Evolutionary conservation across 2,888 invertebrate genomes (phyloP).

Genomic region (Drosophila limbata): DNA sequence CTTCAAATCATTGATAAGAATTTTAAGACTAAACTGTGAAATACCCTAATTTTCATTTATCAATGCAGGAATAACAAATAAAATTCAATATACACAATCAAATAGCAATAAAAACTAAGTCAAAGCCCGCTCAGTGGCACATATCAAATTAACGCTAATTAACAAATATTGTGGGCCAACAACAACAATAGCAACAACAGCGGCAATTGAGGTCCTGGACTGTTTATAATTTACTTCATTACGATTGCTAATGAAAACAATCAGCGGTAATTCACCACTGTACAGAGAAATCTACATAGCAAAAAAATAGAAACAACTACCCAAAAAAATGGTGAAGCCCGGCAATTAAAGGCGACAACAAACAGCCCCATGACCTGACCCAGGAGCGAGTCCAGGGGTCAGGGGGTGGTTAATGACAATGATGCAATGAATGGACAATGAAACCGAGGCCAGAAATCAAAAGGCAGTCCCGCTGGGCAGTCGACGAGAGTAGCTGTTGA

Average conservation of each 20-base stretch:
- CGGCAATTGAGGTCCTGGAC: conserved; percentile 48
- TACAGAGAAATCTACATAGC: conserved; percentile 64
- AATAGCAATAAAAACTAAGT: conserved; percentile 54
- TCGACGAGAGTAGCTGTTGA: conserved; percentile 51
- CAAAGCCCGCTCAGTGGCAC: conserved; percentile 34
- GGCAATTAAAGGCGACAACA: conserved; percentile 79
- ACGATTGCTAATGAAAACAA: conserved; percentile 76
- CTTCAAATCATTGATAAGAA: too few relatives aligned
- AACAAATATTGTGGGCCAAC: conserved; percentile 56
- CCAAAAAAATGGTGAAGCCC: conserved; percentile 40
- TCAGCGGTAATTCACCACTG: conserved; percentile 68
- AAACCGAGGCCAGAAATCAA: conserved; percentile 68
- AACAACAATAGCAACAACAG: conserved; percentile 13
- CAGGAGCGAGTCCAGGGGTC: conserved; percentile 9
- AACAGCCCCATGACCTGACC: conserved; percentile 67
- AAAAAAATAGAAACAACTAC: conserved; percentile 34
- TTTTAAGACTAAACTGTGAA: too few relatives aligned
- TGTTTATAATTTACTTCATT: conserved; percentile 75
- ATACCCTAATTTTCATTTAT: background rate
- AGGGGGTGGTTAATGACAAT: conserved; percentile 71
- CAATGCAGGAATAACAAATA: background rate
- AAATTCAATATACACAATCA: conserved; percentile 38
- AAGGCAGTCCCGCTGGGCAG: conserved; percentile 66
- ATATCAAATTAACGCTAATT: conserved; percentile 75
- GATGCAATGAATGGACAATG: conserved; percentile 58